Evolutionary conservation across 1,140 invertebrate species (phyloP), one percentile per base, ranked within the genome.

Genomic region (Zaprionus camerounensis): DNA sequence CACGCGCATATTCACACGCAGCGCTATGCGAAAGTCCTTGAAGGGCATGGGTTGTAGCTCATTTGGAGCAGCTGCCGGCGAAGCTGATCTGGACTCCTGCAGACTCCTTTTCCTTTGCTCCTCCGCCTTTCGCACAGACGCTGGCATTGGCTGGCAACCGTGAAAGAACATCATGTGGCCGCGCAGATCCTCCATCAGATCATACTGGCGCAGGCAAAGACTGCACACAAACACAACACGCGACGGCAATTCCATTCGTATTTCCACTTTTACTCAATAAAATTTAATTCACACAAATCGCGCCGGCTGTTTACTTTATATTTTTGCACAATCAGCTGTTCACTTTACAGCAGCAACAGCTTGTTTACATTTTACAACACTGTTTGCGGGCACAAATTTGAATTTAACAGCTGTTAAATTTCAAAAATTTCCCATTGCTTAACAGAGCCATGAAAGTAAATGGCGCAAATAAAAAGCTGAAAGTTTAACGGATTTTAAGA

Each of bases 111-210:
- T 24, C 64, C 7, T 2, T 7, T 4, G 20, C 11, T 20, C 17
- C 28, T 65, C 61, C 7, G 34, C 38, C 64, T 49, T 70, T 20
- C 62, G 71, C 28, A 20, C 22, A n/a, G 51, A 64, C 63, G 17
- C 9, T 49, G 41, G 55, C 65, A 76, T 66, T 28, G 77, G 75
- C 51, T 65, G 65, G 20, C 51, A 93, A 55, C 80, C 80, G 22
- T 93, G 86, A 58, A 80, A 94, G 59, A 92, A 92, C 71, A 94
- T 93, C 93, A 94, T 93, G 66, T 94, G 94, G 20, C 93, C 92
- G 36, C 93, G 93, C 41, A 94, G 92, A 71, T 92, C 93, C 71
- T 94, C 94, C 58, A 93, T 83, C 12, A 94, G 88, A 62, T 92
- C 90, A 82, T 94, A 94, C 38, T 93, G 93, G 7, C 93, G 93